Conservation (phyloP, 2,113 vertebrate species). For the Cyrtonyx montezumae region DNA sequence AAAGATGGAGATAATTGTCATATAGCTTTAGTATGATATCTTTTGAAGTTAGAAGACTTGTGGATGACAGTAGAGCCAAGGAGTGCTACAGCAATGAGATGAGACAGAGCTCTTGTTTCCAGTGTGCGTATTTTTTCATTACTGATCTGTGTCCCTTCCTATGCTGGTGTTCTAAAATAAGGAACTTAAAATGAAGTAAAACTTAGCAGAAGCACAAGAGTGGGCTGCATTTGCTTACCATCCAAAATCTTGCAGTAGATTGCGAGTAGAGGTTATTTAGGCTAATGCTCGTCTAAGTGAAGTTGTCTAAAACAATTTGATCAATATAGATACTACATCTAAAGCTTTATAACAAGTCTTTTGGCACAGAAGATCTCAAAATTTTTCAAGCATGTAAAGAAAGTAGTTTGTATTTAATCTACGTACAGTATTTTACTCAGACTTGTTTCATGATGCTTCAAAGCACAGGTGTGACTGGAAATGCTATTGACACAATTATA, state of each 20-base stretch:
- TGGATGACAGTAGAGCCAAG: neutral
- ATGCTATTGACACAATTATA: neutral
- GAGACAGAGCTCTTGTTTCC: neutral
- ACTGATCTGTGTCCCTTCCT: neutral
- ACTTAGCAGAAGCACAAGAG: neutral
- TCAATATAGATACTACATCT: neutral
- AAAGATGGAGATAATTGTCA: neutral
- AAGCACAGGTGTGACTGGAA: slow-evolving; percentile 4
- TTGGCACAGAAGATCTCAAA: neutral
- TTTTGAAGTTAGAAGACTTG: neutral
- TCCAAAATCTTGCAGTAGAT: neutral
- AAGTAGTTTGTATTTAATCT: neutral
- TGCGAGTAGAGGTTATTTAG: neutral
- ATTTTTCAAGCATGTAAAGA: neutral
- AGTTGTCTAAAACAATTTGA: neutral
- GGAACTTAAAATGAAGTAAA: neutral
- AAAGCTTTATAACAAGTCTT: neutral
- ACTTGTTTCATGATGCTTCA: neutral
- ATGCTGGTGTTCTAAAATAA: neutral
- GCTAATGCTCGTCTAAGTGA: neutral
- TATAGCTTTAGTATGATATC: neutral
- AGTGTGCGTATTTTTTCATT: neutral
- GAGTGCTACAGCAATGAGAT: neutral
- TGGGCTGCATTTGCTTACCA: neutral
- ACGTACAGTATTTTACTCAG: neutral